Base-by-base conservation (phyloP, 2,888 invertebrate species). In the Buathra laborator region DNA sequence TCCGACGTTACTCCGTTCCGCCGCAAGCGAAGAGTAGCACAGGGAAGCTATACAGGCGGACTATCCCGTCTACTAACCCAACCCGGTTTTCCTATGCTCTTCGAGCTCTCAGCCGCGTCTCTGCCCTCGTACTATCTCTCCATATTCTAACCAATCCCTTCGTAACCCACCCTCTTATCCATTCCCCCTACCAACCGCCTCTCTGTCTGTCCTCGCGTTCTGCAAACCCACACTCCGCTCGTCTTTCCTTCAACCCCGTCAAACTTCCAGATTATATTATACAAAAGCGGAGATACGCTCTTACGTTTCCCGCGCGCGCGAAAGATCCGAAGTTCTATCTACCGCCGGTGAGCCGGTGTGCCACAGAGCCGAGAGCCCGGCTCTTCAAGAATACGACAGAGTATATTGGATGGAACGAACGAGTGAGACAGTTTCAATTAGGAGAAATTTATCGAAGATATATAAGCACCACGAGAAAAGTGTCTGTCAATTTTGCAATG, bases 261-360 rank as follows among this genome's bases (percentile, higher is more conserved):
- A 92, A 92, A 92, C 91, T 92, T 92, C 86, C 88, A 90, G 91
- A 92, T 92, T 93, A 91, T 90, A 91, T 93, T 91, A 92, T 92
- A 91, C 90, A 91, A 92, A 91, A 91, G 90, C 89, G 87, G 86
- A 89, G 91, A 90, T 90, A 90, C 90, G 87, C 87, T 86, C 86
- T 88, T 88, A 88, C 89, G 88, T 88, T 87, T 87, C 86, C 87
- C 83, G 79, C 77, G 53, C 83, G 81, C 72, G 59, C 59, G 24
- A 24, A 81, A 81, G 64, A 84, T 46, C 59, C 67, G 32, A 72
- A 70, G 48, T 59, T 32, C 64, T 51, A 51, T 74, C 74, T 77
- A 68, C 59, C 24, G 46, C 19, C 43, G 44, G 48, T 7, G 68
- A 51, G 75, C 46, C 29, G 7, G 3, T 4, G 12, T 24, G 19